These are phyloP conservation scores for Cyclura pinguis DNA, from an alignment of 2,797 vertebrate genomes.

Conservation along the genomic window DNA sequence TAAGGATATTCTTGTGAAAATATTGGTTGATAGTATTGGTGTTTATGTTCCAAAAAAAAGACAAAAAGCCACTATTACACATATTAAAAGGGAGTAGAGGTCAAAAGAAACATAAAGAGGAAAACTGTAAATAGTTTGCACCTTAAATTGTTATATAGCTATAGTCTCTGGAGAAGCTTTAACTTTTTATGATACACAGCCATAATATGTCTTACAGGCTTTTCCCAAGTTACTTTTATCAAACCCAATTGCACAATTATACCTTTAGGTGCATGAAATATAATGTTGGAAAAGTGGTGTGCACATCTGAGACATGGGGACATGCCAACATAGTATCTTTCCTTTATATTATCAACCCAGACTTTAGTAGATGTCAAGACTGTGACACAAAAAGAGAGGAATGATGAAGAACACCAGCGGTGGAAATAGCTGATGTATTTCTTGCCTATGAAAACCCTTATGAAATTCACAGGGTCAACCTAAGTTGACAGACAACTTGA, in stretches of 20 bases:
- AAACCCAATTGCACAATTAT: neutral
- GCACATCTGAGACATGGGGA: neutral
- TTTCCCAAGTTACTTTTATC: neutral
- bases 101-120: neutral
- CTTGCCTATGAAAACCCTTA: too few relatives aligned
- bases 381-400: neutral
- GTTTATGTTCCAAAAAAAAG: neutral
- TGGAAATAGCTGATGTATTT: too few relatives aligned
- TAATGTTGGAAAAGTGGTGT: neutral
- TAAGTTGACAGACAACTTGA: too few relatives aligned
- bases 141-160: slow-evolving; percentile 17
- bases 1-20: neutral
- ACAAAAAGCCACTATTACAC: slow-evolving; percentile 1
- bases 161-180: slow-evolving; percentile 15
- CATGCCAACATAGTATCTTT: neutral
- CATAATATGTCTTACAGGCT: neutral
- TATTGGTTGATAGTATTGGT: neutral
- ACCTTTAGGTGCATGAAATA: slow-evolving; percentile 1
- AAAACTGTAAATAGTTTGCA: slow-evolving; percentile 31
- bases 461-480: neutral
- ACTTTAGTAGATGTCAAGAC: neutral
- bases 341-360: neutral
- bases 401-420: neutral
- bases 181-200: slow-evolving; percentile 1
- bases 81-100: slow-evolving; percentile 6